phyloP scores from a whole-genome alignment of 2,113 vertebrate genomes.

The Syngnathus scovelli region DNA sequence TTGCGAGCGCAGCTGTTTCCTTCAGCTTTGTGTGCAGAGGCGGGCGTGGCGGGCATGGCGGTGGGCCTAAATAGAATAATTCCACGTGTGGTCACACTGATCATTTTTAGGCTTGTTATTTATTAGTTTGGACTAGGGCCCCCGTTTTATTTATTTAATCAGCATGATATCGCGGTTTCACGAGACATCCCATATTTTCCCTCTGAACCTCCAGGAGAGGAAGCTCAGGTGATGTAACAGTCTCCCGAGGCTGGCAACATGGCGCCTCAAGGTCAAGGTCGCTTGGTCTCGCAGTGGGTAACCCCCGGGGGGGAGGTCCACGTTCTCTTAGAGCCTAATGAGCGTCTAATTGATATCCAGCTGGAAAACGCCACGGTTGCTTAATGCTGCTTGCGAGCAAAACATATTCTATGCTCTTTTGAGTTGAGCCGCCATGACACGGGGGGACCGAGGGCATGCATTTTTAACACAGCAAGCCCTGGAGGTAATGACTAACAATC shows the following conservation, averaged over 20 bases:
- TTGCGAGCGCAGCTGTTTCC: slow-evolving; percentile 13
- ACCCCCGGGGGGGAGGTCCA: slow-evolving; percentile 28
- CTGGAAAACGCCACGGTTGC: slow-evolving; percentile 49
- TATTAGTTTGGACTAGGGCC: neutral
- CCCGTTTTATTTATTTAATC: neutral
- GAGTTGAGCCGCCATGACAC: slow-evolving; percentile 37
- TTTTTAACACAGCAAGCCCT: slow-evolving; percentile 1
- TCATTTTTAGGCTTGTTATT: slow-evolving; percentile 24
- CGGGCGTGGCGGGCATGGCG: slow-evolving; percentile 5
- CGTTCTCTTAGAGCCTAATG: slow-evolving; percentile 50
- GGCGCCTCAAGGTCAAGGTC: slow-evolving; percentile 45
- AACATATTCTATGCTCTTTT: slow-evolving; percentile 22
- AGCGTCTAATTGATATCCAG: slow-evolving; percentile 67
- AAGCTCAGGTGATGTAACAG: neutral
- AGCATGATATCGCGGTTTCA: neutral
- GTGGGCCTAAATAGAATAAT: neutral
- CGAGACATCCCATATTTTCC: neutral
- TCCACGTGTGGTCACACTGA: slow-evolving; percentile 25
- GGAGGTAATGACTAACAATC: slow-evolving; percentile 28
- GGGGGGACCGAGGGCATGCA: slow-evolving; percentile 36
- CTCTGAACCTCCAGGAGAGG: neutral
- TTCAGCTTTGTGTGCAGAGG: slow-evolving; percentile 37
- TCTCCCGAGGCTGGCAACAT: slow-evolving; percentile 1
- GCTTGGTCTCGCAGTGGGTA: slow-evolving; percentile 40
- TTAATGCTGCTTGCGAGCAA: slow-evolving; percentile 42